These are phyloP conservation scores for Nasua narica DNA, from an alignment of 2,797 vertebrate genomes.

Conservation along the genomic window DNA sequence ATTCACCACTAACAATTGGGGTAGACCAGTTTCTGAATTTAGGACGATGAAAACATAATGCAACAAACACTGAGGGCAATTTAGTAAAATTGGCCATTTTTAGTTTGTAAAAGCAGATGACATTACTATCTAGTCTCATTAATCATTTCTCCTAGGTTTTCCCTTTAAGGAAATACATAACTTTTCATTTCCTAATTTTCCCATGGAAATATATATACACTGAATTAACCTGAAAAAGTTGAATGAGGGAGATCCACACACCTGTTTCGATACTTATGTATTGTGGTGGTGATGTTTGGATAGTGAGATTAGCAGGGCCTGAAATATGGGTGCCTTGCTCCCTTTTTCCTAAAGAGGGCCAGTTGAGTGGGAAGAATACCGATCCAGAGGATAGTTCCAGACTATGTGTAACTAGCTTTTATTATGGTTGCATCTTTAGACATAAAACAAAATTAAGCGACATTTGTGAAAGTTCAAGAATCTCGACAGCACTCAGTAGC, in stretches of 20 bases:
- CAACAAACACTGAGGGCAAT: not conserved
- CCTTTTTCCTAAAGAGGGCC: not conserved
- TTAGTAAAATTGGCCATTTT: not conserved
- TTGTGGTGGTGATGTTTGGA: not conserved
- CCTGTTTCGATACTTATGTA: not conserved
- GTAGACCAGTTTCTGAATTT: not conserved
- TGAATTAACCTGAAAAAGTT: not conserved
- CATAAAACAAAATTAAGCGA: not conserved
- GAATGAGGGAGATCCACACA: not conserved
- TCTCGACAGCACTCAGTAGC: not conserved
- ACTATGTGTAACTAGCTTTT: not conserved
- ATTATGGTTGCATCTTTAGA: not conserved
- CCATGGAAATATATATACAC: not conserved
- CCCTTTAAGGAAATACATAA: not conserved
- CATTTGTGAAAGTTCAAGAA: not conserved
- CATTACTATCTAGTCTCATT: not conserved
- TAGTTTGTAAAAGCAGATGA: not conserved
- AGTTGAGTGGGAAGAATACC: not conserved
- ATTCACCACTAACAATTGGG: not conserved
- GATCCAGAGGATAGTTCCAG: not conserved
- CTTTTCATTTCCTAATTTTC: not conserved
- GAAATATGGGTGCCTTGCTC: not conserved
- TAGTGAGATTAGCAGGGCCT: not conserved
- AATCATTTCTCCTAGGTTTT: not conserved
- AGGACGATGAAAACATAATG: not conserved